phyloP scores from a whole-genome alignment of 2,113 vertebrate species.

The Pelobates fuscus region DNA sequence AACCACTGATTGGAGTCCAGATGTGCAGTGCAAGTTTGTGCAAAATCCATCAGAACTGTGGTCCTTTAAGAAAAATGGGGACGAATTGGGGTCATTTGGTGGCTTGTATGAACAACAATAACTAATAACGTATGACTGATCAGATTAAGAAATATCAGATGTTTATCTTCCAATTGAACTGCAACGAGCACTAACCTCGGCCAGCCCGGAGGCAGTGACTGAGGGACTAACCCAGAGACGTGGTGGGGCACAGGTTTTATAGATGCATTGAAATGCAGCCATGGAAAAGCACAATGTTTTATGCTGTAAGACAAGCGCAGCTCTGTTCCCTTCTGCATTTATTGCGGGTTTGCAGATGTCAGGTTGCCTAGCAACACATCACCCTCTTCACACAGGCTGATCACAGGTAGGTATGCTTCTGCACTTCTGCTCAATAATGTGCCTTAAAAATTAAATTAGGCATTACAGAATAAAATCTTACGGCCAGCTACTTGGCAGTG shows the following conservation, averaged over 20 bases:
- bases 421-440: conserved; percentile 15
- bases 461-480: neutral
- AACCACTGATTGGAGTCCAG: too few relatives aligned
- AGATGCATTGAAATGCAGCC: neutral
- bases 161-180: too few relatives aligned
- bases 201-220: too few relatives aligned
- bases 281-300: neutral
- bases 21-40: too few relatives aligned
- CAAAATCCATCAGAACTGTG: too few relatives aligned
- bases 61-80: too few relatives aligned
- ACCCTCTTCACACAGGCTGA: conserved; percentile 28
- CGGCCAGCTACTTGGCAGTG: neutral
- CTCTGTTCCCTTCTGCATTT: conserved; percentile 22
- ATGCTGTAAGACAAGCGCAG: neutral
- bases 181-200: too few relatives aligned
- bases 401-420: conserved; percentile 9
- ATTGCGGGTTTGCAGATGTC: conserved; percentile 35
- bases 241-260: neutral
- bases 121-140: too few relatives aligned
- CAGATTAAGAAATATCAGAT: too few relatives aligned
- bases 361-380: conserved; percentile 39
- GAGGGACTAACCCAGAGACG: too few relatives aligned
- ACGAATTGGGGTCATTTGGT: too few relatives aligned
- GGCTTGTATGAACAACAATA: too few relatives aligned
- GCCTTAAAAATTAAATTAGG: conserved; percentile 28